Percentiles rank a stretch among this genome's conserved stretches.
Conservation (phyloP, 2,888 invertebrate genomes). For the Phytoseiulus persimilis region DNA sequence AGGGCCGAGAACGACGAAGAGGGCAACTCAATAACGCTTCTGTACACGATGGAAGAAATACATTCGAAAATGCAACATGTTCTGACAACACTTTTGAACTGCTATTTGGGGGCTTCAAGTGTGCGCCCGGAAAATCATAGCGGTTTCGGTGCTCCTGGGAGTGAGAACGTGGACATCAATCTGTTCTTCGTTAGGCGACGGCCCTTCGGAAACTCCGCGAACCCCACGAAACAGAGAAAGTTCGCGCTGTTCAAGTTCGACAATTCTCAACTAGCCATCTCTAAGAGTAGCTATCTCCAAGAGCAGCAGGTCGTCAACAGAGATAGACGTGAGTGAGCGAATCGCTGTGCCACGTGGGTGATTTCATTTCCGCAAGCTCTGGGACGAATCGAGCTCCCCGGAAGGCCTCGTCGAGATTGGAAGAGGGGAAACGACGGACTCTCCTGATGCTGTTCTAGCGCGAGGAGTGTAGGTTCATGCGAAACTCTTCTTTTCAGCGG, state of each 20-base stretch:
- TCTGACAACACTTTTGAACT: constrained; percentile 55
- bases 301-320: constrained; percentile 50
- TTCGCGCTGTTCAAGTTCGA: constrained; percentile 63
- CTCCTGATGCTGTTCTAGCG: too few species aligned
- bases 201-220: constrained; percentile 8
- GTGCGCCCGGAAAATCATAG: constrained; percentile 12
- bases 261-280: constrained; percentile 58
- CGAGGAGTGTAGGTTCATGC: constrained; percentile 23
- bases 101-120: constrained; percentile 15
- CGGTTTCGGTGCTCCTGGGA: constrained; percentile 22
- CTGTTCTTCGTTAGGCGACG: not conserved
- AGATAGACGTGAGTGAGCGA: not conserved
- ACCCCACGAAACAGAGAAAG: constrained; percentile 44
- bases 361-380: too few species aligned
- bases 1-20: not conserved
- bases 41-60: constrained; percentile 68
- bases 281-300: constrained; percentile 54
- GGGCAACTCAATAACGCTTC: constrained; percentile 46
- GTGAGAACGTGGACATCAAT: constrained; percentile 20
- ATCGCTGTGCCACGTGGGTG: constrained; percentile 28
- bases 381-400: too few species aligned
- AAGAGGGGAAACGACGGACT: too few species aligned
- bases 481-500: not conserved
- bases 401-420: too few species aligned
- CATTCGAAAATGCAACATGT: constrained; percentile 84